Conservation (phyloP, 1,140 invertebrate genomes). For the Pararge aegeria region DNA sequence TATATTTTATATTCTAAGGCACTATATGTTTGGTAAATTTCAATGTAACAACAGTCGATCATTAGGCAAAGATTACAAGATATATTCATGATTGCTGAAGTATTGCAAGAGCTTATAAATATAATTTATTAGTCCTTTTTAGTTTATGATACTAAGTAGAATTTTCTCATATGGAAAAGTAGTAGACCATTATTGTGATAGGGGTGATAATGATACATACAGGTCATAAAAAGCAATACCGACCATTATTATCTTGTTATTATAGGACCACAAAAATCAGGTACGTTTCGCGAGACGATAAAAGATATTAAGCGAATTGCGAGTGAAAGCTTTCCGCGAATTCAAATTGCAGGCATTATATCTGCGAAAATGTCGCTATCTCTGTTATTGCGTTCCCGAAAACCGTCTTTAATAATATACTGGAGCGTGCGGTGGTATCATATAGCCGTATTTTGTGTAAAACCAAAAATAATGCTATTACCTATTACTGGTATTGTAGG, state of each 20-base stretch:
- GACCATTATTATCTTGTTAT: slow-evolving; percentile 7
- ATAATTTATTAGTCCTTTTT: too few relatives aligned
- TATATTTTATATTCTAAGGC: background rate
- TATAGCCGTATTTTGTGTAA: slow-evolving; percentile 2
- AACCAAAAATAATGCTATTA: background rate
- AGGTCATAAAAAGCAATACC: background rate
- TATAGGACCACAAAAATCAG: slow-evolving; percentile 35
- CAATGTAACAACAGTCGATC: too few relatives aligned
- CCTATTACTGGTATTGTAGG: background rate
- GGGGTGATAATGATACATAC: background rate
- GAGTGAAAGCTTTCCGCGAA: slow-evolving; percentile 52
- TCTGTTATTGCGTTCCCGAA: slow-evolving; percentile 11
- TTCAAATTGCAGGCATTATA: slow-evolving; percentile 65
- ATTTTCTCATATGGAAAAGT: too few relatives aligned
- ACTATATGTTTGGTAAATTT: too few relatives aligned
- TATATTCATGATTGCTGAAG: too few relatives aligned
- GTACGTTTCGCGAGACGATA: slow-evolving; percentile 41
- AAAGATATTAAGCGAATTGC: slow-evolving; percentile 51
- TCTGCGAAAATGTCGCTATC: slow-evolving; percentile 37
- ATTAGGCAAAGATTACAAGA: too few relatives aligned
- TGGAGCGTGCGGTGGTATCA: slow-evolving; percentile 4
- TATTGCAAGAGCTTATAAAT: too few relatives aligned
- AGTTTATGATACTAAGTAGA: too few relatives aligned
- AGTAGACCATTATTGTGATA: background rate
- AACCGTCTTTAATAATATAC: slow-evolving; percentile 10